These are phyloP conservation scores for Australoheros scitulus DNA, from an alignment of 2,113 vertebrate genomes.

Conservation along the genomic window DNA sequence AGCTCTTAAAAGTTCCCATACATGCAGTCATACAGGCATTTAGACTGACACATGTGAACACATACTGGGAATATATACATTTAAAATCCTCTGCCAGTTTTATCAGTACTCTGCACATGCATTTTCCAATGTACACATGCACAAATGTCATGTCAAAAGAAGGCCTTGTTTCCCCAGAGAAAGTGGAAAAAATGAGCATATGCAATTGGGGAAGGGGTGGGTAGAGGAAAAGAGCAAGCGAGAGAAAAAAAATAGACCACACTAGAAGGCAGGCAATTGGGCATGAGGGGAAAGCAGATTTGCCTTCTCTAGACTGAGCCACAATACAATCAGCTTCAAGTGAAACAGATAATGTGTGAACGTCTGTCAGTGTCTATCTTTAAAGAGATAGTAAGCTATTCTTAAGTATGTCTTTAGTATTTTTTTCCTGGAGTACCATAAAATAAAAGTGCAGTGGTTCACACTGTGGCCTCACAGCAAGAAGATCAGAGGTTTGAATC, in stretches of 20 bases:
- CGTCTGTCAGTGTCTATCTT: neutral
- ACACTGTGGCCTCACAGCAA: no score
- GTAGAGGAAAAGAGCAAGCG: constrained; percentile 41
- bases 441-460: neutral
- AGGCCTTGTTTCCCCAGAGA: constrained; percentile 60
- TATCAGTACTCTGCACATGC: constrained; percentile 4
- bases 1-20: constrained; percentile 1
- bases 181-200: constrained; percentile 77
- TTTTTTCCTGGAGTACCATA: neutral
- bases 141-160: constrained; percentile 42
- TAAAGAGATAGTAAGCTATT: neutral
- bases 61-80: neutral
- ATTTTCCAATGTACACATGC: constrained; percentile 21
- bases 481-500: no score
- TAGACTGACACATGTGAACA: neutral
- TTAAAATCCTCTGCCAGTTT: constrained; percentile 27
- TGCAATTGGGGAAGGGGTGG: constrained; percentile 61
- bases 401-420: neutral
- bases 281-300: constrained; percentile 34
- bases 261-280: constrained; percentile 5
- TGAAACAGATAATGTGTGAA: neutral
- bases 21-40: neutral
- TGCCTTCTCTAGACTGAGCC: neutral
- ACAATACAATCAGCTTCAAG: neutral
- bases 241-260: constrained; percentile 4